A percentile compares a stretch with the other conserved stretches of the same genome.
Conservation (phyloP, 2,888 invertebrate genomes). For the Drosophila borborema region DNA sequence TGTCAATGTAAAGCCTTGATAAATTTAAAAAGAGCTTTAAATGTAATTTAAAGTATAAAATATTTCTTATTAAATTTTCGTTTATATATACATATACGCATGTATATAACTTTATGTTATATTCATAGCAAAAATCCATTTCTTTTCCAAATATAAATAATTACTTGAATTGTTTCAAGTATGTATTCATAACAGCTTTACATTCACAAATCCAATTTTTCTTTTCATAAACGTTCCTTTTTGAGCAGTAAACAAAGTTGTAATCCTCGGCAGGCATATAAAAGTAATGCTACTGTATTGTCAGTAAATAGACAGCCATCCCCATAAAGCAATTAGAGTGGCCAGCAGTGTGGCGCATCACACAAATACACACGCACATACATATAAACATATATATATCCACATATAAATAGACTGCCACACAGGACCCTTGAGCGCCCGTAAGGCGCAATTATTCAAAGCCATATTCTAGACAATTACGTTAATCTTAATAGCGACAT, state of each 20-base stretch:
- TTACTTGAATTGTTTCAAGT: neutral
- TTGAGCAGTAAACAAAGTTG: constrained; percentile 6
- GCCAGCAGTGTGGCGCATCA: neutral
- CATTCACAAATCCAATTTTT: constrained; percentile 15
- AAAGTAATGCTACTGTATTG: constrained; percentile 1
- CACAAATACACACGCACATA: constrained; percentile 1
- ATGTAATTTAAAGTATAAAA: neutral
- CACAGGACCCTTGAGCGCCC: constrained; percentile 15
- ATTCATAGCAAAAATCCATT: neutral
- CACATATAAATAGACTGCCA: neutral
- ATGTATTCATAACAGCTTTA: neutral
- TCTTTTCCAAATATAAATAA: neutral
- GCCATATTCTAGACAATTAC: constrained; percentile 65
- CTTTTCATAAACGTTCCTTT: neutral
- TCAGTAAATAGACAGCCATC: constrained; percentile 9
- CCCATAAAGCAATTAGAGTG: constrained; percentile 16
- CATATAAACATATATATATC: neutral
- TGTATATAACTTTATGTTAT: no score
- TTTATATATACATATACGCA: neutral
- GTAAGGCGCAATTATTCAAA: constrained; percentile 49
- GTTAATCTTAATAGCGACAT: constrained; percentile 68
- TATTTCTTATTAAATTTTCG: no score
- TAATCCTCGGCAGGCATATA: constrained; percentile 17
- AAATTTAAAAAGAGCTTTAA: neutral
- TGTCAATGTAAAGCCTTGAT: neutral